Evolutionary conservation across 2,888 invertebrate genomes (phyloP).

Genomic region (Chesias legatella): DNA sequence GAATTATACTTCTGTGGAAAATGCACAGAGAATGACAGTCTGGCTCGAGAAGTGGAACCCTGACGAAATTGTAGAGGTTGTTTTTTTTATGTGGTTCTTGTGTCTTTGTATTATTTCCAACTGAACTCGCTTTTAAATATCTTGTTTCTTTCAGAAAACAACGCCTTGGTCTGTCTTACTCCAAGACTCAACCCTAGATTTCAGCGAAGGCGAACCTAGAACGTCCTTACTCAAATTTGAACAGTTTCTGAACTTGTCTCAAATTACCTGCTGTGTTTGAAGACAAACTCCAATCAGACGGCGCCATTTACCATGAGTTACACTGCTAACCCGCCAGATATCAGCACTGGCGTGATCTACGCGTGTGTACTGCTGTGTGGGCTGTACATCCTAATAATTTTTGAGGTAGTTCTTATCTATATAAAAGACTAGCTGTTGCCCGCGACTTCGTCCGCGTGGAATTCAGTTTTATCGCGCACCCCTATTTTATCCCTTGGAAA

Average conservation of each 20-base stretch:
- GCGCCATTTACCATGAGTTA: conserved; percentile 68
- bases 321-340: conserved; percentile 82
- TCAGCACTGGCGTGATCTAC: conserved; percentile 84
- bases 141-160: conserved; percentile 52
- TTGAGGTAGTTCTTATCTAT: too few species aligned
- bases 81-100: not conserved
- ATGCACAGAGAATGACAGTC: conserved; percentile 43
- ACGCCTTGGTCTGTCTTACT: conserved; percentile 82
- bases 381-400: conserved; percentile 91
- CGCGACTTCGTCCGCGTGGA: too few species aligned
- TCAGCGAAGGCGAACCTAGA: conserved; percentile 71
- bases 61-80: conserved; percentile 16
- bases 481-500: too few species aligned
- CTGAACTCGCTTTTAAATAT: too few species aligned
- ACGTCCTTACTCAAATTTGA: conserved; percentile 58
- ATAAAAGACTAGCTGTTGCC: too few species aligned
- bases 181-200: conserved; percentile 80
- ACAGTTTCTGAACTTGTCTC: conserved; percentile 25
- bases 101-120: too few species aligned
- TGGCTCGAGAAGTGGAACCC: conserved; percentile 48
- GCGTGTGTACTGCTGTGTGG: conserved; percentile 86
- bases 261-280: conserved; percentile 41
- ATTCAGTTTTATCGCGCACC: too few species aligned
- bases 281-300: conserved; percentile 38
- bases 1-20: conserved; percentile 40